Percentiles rank a stretch among this genome's conserved stretches.
Evolutionary conservation across 92 coral and sea anemone genomes (phyloP).

Genomic region (Porites evermanni): DNA sequence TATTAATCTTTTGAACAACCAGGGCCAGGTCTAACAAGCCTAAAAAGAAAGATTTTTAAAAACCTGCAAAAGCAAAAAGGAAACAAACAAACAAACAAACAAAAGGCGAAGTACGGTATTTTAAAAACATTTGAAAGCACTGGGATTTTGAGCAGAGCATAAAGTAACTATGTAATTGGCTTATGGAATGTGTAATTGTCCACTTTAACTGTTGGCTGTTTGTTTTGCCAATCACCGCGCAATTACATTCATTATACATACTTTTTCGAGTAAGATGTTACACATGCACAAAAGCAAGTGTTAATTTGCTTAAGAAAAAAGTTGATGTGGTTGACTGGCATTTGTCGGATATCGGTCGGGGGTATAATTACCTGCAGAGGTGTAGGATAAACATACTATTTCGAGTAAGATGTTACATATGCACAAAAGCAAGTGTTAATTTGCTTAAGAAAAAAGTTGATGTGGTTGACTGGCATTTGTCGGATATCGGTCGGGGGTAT

Average conservation of each 20-base stretch:
- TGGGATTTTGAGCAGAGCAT: neutral
- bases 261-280: neutral
- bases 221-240: slow-evolving; percentile 16
- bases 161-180: neutral
- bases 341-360: slow-evolving; percentile 20
- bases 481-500: slow-evolving; percentile 28
- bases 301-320: neutral
- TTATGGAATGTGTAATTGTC: neutral
- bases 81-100: no score
- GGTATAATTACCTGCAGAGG: neutral
- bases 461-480: slow-evolving; percentile 11
- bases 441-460: neutral
- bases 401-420: neutral
- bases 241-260: neutral
- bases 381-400: neutral
- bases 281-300: neutral
- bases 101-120: no score
- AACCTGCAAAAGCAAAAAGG: no score
- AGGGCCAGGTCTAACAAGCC: no score
- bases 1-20: no score
- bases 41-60: no score
- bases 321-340: slow-evolving; percentile 16
- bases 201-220: neutral
- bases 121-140: neutral
- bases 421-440: neutral